A percentile compares a stretch with the other conserved stretches of the same genome.
These are phyloP conservation scores for Calephelis perditalis DNA, from an alignment of 2,888 invertebrate species.

Conservation along the genomic window DNA sequence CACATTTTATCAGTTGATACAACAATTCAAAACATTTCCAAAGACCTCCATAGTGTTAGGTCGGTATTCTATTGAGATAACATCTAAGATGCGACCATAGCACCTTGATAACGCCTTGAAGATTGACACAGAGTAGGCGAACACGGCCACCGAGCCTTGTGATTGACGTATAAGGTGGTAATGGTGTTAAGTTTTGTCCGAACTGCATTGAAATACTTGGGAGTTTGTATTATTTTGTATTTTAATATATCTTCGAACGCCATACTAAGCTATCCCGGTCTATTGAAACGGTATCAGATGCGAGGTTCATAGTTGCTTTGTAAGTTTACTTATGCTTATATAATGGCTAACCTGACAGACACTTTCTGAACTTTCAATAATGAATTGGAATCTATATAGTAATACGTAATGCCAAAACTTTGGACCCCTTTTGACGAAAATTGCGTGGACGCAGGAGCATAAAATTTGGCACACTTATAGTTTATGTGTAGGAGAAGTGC, in stretches of 20 bases:
- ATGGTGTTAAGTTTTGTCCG: slow-evolving; percentile 26
- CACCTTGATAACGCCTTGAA: slow-evolving; percentile 29
- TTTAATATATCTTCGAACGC: slow-evolving; percentile 7
- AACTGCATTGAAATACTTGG: slow-evolving; percentile 3
- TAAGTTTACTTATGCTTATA: too few species aligned
- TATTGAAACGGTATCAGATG: slow-evolving; percentile 9
- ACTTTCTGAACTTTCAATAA: too few species aligned
- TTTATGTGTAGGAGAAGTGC: too few species aligned
- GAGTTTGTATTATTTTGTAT: slow-evolving; percentile 11
- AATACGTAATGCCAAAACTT: too few species aligned
- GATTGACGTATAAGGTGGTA: slow-evolving; percentile 53
- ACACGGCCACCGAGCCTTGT: slow-evolving; percentile 36
- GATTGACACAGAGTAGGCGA: slow-evolving; percentile 55
- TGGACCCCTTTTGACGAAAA: too few species aligned
- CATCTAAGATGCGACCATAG: slow-evolving; percentile 16
- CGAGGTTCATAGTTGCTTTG: neutral
- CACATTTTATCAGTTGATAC: slow-evolving; percentile 7
- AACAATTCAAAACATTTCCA: slow-evolving; percentile 11
- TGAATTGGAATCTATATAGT: too few species aligned
- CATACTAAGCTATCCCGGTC: slow-evolving; percentile 3
- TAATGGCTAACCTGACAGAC: too few species aligned
- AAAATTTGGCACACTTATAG: too few species aligned
- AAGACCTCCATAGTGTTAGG: slow-evolving; percentile 6
- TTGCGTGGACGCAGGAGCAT: too few species aligned
- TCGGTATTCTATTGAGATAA: slow-evolving; percentile 9